Percentiles rank a stretch among this genome's conserved stretches.
Evolutionary conservation across 1,140 invertebrate genomes (phyloP).

Genomic region (Drosophila auraria): DNA sequence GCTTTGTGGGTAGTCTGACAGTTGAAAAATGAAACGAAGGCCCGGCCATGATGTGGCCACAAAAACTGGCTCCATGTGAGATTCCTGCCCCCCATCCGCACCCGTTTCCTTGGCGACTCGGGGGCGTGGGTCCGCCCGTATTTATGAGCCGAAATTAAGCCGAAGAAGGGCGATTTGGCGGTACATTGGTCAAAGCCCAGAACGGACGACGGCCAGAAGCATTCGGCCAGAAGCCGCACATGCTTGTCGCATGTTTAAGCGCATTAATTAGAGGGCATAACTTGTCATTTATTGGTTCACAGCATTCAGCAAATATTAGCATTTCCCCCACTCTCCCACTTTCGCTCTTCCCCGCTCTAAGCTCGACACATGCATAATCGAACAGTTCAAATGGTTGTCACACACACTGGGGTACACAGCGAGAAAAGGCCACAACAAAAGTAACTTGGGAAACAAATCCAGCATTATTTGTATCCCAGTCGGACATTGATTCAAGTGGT

Average conservation of each 20-base stretch:
- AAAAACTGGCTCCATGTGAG: slow-evolving; percentile 45
- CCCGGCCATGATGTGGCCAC: slow-evolving; percentile 57
- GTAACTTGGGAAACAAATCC: too few relatives aligned
- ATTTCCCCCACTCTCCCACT: not conserved
- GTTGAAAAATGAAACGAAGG: slow-evolving; percentile 55
- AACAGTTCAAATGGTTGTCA: slow-evolving; percentile 55
- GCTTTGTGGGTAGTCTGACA: slow-evolving; percentile 52
- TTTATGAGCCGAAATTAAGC: slow-evolving; percentile 61
- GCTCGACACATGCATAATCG: slow-evolving; percentile 64
- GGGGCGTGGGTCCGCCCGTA: slow-evolving; percentile 24
- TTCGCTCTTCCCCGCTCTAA: not conserved
- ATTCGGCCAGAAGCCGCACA: slow-evolving; percentile 46
- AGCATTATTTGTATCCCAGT: too few relatives aligned
- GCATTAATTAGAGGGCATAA: slow-evolving; percentile 79
- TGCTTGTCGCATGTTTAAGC: slow-evolving; percentile 65
- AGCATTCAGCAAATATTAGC: slow-evolving; percentile 61
- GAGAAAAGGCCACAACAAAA: not conserved
- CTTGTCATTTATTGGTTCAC: slow-evolving; percentile 74
- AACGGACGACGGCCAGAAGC: slow-evolving; percentile 2
- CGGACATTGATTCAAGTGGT: too few relatives aligned
- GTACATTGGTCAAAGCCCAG: slow-evolving; percentile 5
- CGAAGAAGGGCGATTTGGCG: slow-evolving; percentile 7
- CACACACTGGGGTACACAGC: slow-evolving; percentile 28
- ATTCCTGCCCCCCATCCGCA: slow-evolving; percentile 5
- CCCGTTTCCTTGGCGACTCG: slow-evolving; percentile 4